Base-by-base conservation (phyloP, 2,113 vertebrate genomes). In the Macquaria ambigua region DNA sequence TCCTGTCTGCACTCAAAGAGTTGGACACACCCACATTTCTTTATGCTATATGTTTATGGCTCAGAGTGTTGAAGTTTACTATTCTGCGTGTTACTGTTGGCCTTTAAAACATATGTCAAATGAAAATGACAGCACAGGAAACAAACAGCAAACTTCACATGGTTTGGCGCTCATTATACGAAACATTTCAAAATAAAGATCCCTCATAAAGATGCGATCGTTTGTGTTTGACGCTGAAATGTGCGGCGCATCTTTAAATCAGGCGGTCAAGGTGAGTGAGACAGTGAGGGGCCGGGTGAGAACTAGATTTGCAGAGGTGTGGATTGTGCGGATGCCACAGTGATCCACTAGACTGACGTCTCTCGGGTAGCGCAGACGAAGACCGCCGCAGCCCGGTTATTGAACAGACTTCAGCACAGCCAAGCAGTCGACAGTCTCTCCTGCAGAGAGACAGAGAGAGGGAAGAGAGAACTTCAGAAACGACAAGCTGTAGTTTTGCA, bases 291-390 rank as follows among this genome's bases (percentile, higher is more conserved):
- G 74, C 67, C 82, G 87, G 68, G 48, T 53, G 58, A 76, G 80
- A 80, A 82, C 76, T 74, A 48, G 34, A 84, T 80, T 80, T 34
- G 79, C 80, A 73, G 82, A 87, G 84, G 85, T 89, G 90, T 53
- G 75, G 39, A 72, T 81, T 48, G 89, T 50, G 85, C 34, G 86
- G 85, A 86, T 81, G 75, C 78, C 85, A 83, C 86, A 74, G 73
- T 87, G 84, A 90, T 89, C 91, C 90, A 81, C 76, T 84, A 81
- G 89, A 92, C 91, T 93, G 93, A 93, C 93, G 93, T 90, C 68
- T 92, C 93, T 87, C 82, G 84, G 80, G 84, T 64, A 89, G 88
- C 84, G 91, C 93, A 88, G 85, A 82, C 84, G 85, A 84, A 84
- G 79, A 34, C 34, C 34, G 87, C 90, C 81, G 90, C 90, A 90